Base-by-base conservation (phyloP, 2,113 vertebrate genomes). In the Mus spicilegus region DNA sequence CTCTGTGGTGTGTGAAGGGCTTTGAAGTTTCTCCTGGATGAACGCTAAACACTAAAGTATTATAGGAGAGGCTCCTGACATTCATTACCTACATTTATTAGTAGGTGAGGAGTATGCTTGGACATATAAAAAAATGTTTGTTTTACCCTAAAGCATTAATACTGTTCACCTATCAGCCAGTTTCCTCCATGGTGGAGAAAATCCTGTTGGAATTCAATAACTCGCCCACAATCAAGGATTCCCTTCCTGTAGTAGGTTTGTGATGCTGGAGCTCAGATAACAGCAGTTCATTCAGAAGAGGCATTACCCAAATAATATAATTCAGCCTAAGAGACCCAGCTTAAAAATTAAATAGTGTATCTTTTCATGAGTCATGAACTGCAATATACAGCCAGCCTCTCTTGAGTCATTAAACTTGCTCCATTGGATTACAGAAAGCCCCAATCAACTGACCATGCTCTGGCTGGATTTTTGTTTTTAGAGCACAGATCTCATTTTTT, bases 341-440 rank as follows among this genome's bases (percentile, higher is more conserved):
- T 96, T 84, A 95, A 97, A 97, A 97, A 97, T 95, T 95, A 97
- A 97, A 91, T 81, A 95, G 92, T 94, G 49, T 84, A 93, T 97
- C 95, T 97, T 97, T 85, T 88, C 95, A 95, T 70, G 76, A 96
- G 77, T 88, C 82, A 67, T 90, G 92, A 95, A 78, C 78, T 91
- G 22, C 82, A 97, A 85, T 75, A 84, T 51, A 91, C 54, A 86
- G 67, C 72, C 75, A 36, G 49, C 85, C 87, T 95, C 90, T 96
- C 75, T 65, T 58, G 75, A 95, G 89, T 92, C 95, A 95, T 96
- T 96, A 96, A 97, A 97, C 92, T 86, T 92, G 26, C 69, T 96
- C 69, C 95, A 82, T 96, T 95, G 58, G 92, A 95, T 95, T 95
- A 95, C n/a, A 95, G 95, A 97, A 96, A 97, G 96, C 78, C 92